Evolutionary conservation across 2,888 invertebrate genomes (phyloP).

Genomic region (Xestia c-nigrum): DNA sequence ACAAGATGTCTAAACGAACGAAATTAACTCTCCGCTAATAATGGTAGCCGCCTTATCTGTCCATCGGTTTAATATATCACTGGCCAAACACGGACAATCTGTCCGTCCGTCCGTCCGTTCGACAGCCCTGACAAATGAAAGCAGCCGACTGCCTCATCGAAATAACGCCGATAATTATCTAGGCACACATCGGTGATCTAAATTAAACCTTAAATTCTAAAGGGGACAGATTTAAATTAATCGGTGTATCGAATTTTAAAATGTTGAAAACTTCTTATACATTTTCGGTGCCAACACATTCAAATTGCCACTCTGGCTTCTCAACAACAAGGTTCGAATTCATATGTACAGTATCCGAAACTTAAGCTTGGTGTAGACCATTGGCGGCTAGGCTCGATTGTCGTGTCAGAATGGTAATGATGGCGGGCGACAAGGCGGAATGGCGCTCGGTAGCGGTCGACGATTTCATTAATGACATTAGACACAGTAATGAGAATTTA

Average conservation of each 20-base stretch:
- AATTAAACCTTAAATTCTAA: conserved; percentile 67
- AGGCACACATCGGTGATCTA: conserved; percentile 58
- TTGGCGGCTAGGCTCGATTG: conserved; percentile 63
- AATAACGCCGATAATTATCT: conserved; percentile 79
- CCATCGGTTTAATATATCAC: conserved; percentile 80
- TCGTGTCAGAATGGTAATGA: conserved; percentile 74
- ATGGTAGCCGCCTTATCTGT: conserved; percentile 73
- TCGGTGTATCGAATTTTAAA: conserved; percentile 62
- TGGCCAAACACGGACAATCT: conserved; percentile 75
- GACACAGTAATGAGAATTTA: conserved; percentile 83
- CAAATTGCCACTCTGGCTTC: neutral
- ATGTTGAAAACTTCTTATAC: conserved; percentile 41
- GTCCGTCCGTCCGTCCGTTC: conserved; percentile 71
- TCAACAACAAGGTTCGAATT: conserved; percentile 36
- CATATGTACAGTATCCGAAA: conserved; percentile 8
- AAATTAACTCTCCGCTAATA: conserved; percentile 75
- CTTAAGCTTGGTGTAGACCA: conserved; percentile 56
- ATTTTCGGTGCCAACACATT: conserved; percentile 12
- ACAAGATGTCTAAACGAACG: conserved; percentile 69
- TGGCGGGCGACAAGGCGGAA: conserved; percentile 78
- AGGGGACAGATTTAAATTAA: conserved; percentile 67
- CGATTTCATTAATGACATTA: conserved; percentile 86
- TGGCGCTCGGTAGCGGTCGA: conserved; percentile 83
- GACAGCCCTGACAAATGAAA: conserved; percentile 77
- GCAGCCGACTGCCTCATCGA: conserved; percentile 71